phyloP scores from a whole-genome alignment of 2,113 vertebrate genomes.

The Acrocephalus arundinaceus region DNA sequence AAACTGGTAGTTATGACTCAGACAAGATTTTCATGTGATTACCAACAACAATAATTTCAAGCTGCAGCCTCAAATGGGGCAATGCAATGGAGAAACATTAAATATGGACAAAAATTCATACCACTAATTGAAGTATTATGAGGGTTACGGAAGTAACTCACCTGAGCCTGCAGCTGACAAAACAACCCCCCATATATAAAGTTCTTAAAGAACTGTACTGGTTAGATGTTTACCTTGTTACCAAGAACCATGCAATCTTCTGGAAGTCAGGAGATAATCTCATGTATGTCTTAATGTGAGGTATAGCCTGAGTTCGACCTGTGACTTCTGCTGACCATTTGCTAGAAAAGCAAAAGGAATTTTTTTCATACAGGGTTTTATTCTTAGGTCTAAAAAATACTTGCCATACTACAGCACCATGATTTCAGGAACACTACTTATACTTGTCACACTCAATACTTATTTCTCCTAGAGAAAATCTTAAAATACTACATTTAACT shows the following conservation, averaged over 20 bases:
- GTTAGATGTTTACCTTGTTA: conserved; percentile 84
- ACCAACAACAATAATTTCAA: not conserved
- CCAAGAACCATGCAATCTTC: conserved; percentile 91
- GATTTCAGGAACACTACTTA: not conserved
- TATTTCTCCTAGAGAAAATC: not conserved
- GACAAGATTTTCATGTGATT: not conserved
- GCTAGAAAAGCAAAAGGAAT: conserved; percentile 64
- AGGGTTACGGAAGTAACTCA: not conserved
- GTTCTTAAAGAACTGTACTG: not conserved
- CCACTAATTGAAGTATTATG: not conserved
- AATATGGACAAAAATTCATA: not conserved
- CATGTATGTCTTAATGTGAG: conserved; percentile 97
- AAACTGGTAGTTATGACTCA: not conserved
- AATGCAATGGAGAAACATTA: not conserved
- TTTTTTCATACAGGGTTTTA: not conserved
- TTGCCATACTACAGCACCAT: not conserved
- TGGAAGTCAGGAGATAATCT: conserved; percentile 87
- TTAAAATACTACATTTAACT: not conserved
- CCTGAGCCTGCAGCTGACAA: not conserved
- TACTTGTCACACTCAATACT: not conserved
- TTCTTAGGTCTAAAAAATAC: not conserved
- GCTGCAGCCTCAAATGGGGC: not conserved
- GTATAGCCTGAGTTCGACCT: conserved; percentile 90
- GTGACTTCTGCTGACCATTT: conserved; percentile 88
- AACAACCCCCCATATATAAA: not conserved